Evolutionary conservation across 1,140 invertebrate genomes (phyloP).

Genomic region (Laupala kohalensis): DNA sequence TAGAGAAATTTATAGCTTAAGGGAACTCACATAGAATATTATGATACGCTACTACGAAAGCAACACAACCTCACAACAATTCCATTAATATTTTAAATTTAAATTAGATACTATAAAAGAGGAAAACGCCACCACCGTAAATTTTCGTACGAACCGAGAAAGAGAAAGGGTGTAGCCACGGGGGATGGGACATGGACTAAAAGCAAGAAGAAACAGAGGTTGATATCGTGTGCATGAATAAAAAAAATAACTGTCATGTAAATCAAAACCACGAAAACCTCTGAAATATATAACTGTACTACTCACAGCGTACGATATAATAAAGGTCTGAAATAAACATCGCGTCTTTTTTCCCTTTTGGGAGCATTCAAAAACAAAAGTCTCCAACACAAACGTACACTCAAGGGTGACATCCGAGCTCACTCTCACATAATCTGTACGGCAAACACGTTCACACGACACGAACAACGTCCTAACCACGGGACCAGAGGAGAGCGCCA

Average conservation of each 20-base stretch:
- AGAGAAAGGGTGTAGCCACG: not conserved
- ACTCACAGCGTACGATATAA: not conserved
- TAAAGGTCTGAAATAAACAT: not conserved
- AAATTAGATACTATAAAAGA: conserved; percentile 13
- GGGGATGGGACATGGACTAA: not conserved
- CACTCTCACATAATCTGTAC: not conserved
- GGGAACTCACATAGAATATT: conserved; percentile 5
- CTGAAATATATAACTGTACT: not conserved
- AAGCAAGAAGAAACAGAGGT: not conserved
- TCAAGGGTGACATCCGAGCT: not conserved
- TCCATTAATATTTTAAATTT: conserved; percentile 12
- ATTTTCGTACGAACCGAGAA: not conserved
- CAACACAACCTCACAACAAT: conserved; percentile 1
- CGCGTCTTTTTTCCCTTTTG: not conserved
- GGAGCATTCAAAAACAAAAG: not conserved
- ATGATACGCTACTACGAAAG: conserved; percentile 3
- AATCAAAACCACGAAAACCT: conserved; percentile 10
- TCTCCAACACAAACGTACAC: not conserved
- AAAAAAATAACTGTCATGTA: conserved; percentile 7
- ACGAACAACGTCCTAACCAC: not conserved
- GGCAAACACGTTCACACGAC: not conserved
- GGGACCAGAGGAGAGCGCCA: not conserved
- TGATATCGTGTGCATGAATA: not conserved
- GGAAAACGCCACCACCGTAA: conserved; percentile 7
- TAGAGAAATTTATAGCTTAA: conserved; percentile 6